Evolutionary conservation across 92 coral and sea anemone genomes (phyloP).

Genomic region (Palythoa grandis): DNA sequence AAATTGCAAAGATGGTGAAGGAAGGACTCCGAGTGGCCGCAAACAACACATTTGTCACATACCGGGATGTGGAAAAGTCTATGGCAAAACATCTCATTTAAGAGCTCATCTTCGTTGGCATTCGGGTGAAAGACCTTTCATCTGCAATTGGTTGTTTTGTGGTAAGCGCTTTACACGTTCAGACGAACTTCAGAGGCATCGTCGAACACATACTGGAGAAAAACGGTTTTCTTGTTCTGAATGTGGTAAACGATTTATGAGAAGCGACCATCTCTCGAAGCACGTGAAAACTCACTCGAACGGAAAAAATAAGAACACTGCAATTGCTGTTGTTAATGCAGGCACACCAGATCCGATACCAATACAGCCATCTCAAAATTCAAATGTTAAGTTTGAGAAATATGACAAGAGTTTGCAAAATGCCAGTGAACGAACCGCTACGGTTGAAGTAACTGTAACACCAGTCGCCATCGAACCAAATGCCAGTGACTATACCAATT

Average conservation of each 20-base stretch:
- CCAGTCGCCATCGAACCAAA: conserved; percentile 51
- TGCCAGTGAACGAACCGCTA: conserved; percentile 68
- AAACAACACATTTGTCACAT: conserved; percentile 96
- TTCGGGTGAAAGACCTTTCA: conserved; percentile 96
- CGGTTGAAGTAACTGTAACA: conserved; percentile 74
- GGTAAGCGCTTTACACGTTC: conserved; percentile 98
- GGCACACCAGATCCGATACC: conserved; percentile 66
- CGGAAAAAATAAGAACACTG: conserved; percentile 55
- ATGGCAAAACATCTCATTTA: conserved; percentile 97
- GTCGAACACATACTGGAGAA: conserved; percentile 99
- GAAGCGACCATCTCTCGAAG: conserved; percentile 97
- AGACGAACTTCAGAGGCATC: conserved; percentile 94
- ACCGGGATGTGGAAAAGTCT: conserved; percentile 96
- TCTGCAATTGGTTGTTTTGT: conserved; percentile 97
- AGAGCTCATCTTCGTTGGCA: conserved; percentile 99
- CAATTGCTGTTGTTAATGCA: conserved; percentile 32
- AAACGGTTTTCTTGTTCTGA: conserved; percentile 88
- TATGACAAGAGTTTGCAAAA: conserved; percentile 33
- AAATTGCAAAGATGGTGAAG: conserved; percentile 98
- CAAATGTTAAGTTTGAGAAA: conserved; percentile 42
- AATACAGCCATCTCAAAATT: conserved; percentile 59
- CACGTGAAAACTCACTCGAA: conserved; percentile 97
- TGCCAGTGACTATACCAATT: conserved; percentile 26
- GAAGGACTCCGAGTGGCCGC: conserved; percentile 94
- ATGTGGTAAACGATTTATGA: conserved; percentile 96